Evolutionary conservation across 2,888 invertebrate species (phyloP), one percentile per base, ranked within the genome.

Genomic region (Agrotis exclamationis): DNA sequence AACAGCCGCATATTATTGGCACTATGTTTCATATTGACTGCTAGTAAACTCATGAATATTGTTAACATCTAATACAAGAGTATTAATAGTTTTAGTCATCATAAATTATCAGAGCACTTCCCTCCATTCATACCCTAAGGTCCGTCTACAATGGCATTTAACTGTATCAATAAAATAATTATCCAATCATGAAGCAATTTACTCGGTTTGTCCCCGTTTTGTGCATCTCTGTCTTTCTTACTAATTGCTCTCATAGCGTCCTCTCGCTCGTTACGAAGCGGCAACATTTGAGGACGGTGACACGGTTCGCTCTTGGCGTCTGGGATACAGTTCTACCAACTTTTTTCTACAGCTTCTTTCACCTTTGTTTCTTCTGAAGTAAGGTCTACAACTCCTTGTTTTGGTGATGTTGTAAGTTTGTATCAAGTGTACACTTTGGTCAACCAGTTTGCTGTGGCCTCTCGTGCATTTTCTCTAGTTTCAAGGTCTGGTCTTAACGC

Each of bases 101-200:
- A 87, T 87, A 88, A 90, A 91, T 89, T 84, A 86, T 77, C 44
- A 56, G 64, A 79, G 70, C 84, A 79, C 85, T 87, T 87, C 88
- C 89, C 89, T 85, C 87, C 86, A 83, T 85, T 78, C 78, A 82
- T 79, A 82, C 89, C 87, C 85, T 85, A 86, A 88, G 84, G 88
- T 86, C 89, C 87, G 83, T 87, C 90, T 85, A 90, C 90, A 91
- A 92, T 90, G 86, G 86, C 91, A 90, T 93, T 95, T 93, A 93
- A 92, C 91, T 92, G 91, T 94, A 94, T 94, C 95, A 95, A 95
- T 95, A 95, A 94, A 95, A 95, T 94, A 95, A 96, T 96, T 96
- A 95, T 94, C 96, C 96, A 96, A 96, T 96, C 95, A 94, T 94
- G 92, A 87, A 88, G 90, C 95, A 95, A 95, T 95, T 95, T 93